Percentiles rank a stretch among this genome's conserved stretches.
These are phyloP conservation scores for Dromius quadrimaculatus DNA, from an alignment of 2,888 invertebrate genomes.

Conservation along the genomic window DNA sequence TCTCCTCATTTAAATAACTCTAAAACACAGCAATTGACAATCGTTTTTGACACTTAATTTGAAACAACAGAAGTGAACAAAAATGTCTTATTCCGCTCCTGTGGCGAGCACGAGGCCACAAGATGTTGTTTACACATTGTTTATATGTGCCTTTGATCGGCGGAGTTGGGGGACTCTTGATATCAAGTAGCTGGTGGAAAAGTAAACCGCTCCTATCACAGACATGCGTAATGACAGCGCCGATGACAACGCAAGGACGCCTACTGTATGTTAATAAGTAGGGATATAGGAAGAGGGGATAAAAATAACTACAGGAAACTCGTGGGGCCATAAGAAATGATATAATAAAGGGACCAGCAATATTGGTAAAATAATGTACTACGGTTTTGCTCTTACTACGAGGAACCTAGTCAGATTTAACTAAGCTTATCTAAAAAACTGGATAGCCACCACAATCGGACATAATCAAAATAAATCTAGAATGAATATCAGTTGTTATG, in stretches of 20 bases:
- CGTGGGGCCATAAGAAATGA: neutral
- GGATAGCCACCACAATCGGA: too few relatives aligned
- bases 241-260: neutral
- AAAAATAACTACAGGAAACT: neutral
- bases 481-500: too few relatives aligned
- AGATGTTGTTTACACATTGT: constrained; percentile 19
- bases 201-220: neutral
- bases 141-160: neutral
- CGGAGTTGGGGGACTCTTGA: neutral
- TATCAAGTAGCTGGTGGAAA: neutral
- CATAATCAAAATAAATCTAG: too few relatives aligned
- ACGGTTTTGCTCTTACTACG: too few relatives aligned
- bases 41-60: too few relatives aligned
- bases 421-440: too few relatives aligned
- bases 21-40: too few relatives aligned
- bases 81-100: neutral
- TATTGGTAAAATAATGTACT: too few relatives aligned
- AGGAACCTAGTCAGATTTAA: too few relatives aligned
- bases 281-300: neutral
- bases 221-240: neutral
- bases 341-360: too few relatives aligned
- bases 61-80: constrained; percentile 3
- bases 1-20: too few relatives aligned
- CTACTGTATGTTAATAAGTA: neutral
- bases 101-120: constrained; percentile 27